phyloP scores from a whole-genome alignment of 2,797 vertebrate species.

The Liasis olivaceus region DNA sequence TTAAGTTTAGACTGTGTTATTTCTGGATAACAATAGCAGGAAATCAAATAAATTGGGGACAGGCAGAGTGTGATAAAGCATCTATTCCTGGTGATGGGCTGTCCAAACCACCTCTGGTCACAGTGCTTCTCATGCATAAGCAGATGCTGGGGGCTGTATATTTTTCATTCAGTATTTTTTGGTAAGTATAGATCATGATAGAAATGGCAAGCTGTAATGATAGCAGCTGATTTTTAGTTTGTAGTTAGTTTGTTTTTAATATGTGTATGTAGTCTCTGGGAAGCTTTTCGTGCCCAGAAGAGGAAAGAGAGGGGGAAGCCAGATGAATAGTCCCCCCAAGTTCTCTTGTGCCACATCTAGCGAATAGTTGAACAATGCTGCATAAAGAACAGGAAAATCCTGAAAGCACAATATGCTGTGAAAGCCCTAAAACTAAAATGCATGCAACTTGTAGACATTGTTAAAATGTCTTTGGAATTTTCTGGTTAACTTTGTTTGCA shows the following conservation, averaged over 20 bases:
- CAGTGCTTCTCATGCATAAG: too few relatives aligned
- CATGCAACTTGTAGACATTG: background rate
- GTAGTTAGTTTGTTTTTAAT: background rate
- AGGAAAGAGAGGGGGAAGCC: background rate
- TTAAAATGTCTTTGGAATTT: background rate
- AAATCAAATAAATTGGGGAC: background rate
- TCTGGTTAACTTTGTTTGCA: conserved; percentile 60
- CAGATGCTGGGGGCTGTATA: too few relatives aligned
- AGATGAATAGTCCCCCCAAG: background rate
- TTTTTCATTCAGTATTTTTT: too few relatives aligned
- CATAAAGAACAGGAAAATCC: background rate
- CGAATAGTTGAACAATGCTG: background rate
- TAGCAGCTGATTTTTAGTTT: background rate
- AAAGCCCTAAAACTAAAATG: background rate
- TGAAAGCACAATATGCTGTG: background rate
- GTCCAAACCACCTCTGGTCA: too few relatives aligned
- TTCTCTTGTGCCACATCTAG: background rate
- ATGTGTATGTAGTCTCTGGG: background rate
- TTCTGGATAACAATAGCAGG: background rate
- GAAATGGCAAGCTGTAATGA: background rate
- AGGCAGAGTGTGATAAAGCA: background rate
- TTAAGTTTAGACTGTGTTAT: background rate
- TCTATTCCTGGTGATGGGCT: background rate
- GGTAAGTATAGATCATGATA: too few relatives aligned
- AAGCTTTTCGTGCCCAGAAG: background rate